Evolutionary conservation across 1,140 invertebrate species (phyloP), one percentile per base, ranked within the genome.

Genomic region (Drosophila ironensis): DNA sequence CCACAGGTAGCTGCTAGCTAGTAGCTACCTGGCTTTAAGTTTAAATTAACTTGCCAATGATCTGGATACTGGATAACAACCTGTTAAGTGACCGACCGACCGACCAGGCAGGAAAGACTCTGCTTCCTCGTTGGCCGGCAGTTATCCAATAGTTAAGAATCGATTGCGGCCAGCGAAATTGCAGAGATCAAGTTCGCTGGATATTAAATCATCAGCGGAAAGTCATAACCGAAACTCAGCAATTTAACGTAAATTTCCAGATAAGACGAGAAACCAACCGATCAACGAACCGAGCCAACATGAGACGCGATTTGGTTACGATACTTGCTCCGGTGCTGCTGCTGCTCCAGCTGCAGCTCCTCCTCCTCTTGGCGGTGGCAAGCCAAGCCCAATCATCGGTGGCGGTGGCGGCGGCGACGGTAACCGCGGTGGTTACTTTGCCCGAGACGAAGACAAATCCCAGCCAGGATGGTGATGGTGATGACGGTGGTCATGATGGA

Each of bases 401-500:
- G 25, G 30, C 72, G 5, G 44, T 38, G 16, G 46, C 54, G 11
- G 24, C 48, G 50, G 22, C 42, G 40, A 35, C 68, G 59, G 20
- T 22, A 22, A 33, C 54, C 17, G 47, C 25, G n/a, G 8, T n/a
- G 16, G 24, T 47, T 8, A 38, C 45, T 27, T 24, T 37, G 30
- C 28, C 64, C 33, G 54, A 52, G 40, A 76, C 61, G 45, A 54
- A 63, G 61, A 56, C 50, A 59, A 71, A 38, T 54, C 59, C 37
- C 59, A 74, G 53, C 53, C 80, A 86, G 80, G 80, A 86, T 80
- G 81, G 69, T 76, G 78, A 72, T 75, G 76, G 64, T 78, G 78
- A 84, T 78, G 78, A 71, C 76, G 78, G 69, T 75, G 72, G 61
- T 84, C 35, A n/a, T 72, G 52, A 80, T 70, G 53, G 70, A 71